Evolutionary conservation across 2,113 vertebrate genomes (phyloP), one percentile per base, ranked within the genome.

Genomic region (Channa argus): DNA sequence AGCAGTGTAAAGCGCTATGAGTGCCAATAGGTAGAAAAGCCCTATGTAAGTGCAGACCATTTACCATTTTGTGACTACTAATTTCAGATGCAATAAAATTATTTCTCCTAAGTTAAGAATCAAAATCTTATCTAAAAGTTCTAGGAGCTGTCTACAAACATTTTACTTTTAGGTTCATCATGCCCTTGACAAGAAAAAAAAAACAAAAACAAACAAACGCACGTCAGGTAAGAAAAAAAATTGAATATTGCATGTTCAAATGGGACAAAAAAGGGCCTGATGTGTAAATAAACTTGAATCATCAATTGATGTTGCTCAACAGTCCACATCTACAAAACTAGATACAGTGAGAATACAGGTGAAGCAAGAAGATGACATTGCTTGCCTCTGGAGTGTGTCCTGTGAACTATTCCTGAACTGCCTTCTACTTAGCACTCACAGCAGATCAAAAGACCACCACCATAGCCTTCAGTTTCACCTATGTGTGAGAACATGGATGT

Each of bases 331-430:
- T 74, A 62, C 68, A 87, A 83, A 59, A 61, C 52, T 47, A 54
- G 64, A 86, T 67, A 79, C 64, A 53, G 63, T 75, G 79, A 2
- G 67, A 68, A 86, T 80, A 62, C 76, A 82, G 80, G 79, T 85
- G 82, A 88, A 88, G 91, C 88, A 78, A 83, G 83, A 71, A 80
- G 71, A 83, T 82, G 59, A 63, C 85, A 87, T 70, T 72, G 82
- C 68, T 82, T 49, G 66, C 81, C 78, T 79, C 49, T 80, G 71
- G 70, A 86, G 84, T 89, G 84, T 89, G 75, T 88, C 87, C 84
- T 64, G 68, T 92, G 90, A 92, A 92, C 90, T 92, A 80, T 83
- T 78, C 77, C 77, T 92, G 91, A 93, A 92, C 93, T 71, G 72
- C 53, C 24, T 68, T 74, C 66, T 71, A 37, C 73, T 79, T 47